Evolutionary conservation across 2,797 vertebrate genomes (phyloP).

Genomic region (Philypnodon macrostomus): DNA sequence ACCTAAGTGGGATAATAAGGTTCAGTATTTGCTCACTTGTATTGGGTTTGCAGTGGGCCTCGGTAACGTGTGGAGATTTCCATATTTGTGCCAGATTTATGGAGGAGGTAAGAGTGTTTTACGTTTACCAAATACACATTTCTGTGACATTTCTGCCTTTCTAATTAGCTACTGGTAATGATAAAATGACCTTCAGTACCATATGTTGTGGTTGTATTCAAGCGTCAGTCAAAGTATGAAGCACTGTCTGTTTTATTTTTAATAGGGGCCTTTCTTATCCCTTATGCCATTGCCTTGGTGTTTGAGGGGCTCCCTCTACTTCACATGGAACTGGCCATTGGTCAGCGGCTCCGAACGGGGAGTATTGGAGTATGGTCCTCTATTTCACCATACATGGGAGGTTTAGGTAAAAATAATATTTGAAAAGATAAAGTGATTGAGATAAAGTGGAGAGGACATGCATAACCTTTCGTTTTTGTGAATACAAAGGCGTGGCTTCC

Average conservation of each 20-base stretch:
- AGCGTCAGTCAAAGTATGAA: not conserved
- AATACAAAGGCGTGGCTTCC: constrained; percentile 70
- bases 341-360: constrained; percentile 84
- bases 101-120: constrained; percentile 83
- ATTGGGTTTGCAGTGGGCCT: constrained; percentile 89
- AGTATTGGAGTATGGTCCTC: constrained; percentile 84
- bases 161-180: too few species aligned
- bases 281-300: constrained; percentile 84
- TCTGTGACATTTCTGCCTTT: too few species aligned
- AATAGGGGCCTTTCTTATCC: constrained; percentile 90
- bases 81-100: constrained; percentile 88
- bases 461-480: not conserved
- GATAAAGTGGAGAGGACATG: too few species aligned
- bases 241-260: not conserved
- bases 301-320: constrained; percentile 88
- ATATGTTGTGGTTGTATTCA: too few species aligned
- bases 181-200: too few species aligned
- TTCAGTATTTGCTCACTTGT: constrained; percentile 87
- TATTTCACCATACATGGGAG: constrained; percentile 84
- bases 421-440: not conserved
- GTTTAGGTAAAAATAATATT: constrained; percentile 72
- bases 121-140: too few species aligned
- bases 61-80: constrained; percentile 92
- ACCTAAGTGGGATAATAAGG: constrained; percentile 82
- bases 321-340: constrained; percentile 86